Evolutionary conservation across 2,888 invertebrate genomes (phyloP).

Genomic region (Pandemis corylana): DNA sequence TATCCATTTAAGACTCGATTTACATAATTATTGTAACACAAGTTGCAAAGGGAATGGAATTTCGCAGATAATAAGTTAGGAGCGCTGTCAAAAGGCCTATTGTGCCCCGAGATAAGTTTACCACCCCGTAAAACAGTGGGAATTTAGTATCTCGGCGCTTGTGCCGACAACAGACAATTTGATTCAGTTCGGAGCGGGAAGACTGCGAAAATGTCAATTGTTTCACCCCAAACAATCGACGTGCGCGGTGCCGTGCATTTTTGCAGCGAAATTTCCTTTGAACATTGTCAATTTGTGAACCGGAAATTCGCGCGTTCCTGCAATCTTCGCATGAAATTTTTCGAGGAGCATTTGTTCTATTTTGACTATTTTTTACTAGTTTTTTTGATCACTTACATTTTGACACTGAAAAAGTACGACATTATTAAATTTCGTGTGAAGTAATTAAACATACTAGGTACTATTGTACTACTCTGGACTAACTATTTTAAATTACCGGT

Average conservation of each 20-base stretch:
- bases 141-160: constrained; percentile 29
- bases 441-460: no score
- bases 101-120: constrained; percentile 43
- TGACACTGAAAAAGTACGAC: background rate
- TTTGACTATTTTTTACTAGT: background rate
- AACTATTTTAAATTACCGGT: no score
- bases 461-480: no score
- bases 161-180: constrained; percentile 28
- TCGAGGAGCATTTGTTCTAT: constrained; percentile 10
- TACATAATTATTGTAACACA: constrained; percentile 49
- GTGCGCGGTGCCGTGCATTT: constrained; percentile 31
- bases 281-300: constrained; percentile 29
- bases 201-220: constrained; percentile 39
- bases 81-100: constrained; percentile 43
- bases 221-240: constrained; percentile 24
- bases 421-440: background rate
- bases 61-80: constrained; percentile 45
- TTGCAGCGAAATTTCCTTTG: constrained; percentile 38
- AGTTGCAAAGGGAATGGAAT: constrained; percentile 44
- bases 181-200: constrained; percentile 23
- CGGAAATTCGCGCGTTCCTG: constrained; percentile 19
- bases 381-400: background rate
- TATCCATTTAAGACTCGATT: constrained; percentile 49
- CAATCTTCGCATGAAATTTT: constrained; percentile 17
- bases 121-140: constrained; percentile 34